phyloP scores from a whole-genome alignment of 2,113 vertebrate species.

The Arizona elegans region DNA sequence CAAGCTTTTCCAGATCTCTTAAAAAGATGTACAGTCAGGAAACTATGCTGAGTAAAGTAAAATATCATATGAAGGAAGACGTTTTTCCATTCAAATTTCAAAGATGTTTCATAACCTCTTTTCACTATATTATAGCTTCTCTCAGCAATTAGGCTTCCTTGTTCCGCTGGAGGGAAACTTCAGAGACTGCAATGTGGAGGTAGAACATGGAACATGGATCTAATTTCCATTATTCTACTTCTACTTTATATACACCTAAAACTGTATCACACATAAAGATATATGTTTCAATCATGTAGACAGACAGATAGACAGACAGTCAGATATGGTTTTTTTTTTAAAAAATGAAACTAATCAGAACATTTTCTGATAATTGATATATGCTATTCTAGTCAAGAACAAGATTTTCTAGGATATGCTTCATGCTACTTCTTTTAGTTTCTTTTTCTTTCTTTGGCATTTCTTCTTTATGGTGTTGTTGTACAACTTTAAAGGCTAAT shows the following conservation, averaged over 20 bases:
- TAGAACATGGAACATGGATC: background rate
- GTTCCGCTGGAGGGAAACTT: background rate
- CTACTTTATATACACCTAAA: background rate
- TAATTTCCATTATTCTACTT: background rate
- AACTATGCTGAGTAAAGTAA: background rate
- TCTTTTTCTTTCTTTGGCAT: conserved; percentile 27
- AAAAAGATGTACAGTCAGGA: background rate
- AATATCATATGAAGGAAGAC: background rate
- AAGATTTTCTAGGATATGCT: conserved; percentile 36
- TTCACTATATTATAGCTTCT: background rate
- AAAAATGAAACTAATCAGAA: conserved; percentile 1
- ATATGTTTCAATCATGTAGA: background rate
- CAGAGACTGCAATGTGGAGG: background rate
- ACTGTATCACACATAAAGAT: background rate
- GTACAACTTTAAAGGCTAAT: conserved; percentile 50
- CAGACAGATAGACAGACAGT: too few relatives aligned
- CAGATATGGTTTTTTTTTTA: background rate
- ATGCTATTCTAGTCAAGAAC: background rate
- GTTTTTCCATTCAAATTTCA: background rate
- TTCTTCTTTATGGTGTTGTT: background rate
- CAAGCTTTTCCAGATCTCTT: background rate
- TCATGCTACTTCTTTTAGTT: background rate
- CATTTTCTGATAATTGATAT: background rate
- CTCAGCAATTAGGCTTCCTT: background rate
- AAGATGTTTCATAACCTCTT: background rate